Percentiles rank a stretch among this genome's conserved stretches.
phyloP scores from a whole-genome alignment of 1,140 invertebrate genomes.

The Lasioglossum baleicum region DNA sequence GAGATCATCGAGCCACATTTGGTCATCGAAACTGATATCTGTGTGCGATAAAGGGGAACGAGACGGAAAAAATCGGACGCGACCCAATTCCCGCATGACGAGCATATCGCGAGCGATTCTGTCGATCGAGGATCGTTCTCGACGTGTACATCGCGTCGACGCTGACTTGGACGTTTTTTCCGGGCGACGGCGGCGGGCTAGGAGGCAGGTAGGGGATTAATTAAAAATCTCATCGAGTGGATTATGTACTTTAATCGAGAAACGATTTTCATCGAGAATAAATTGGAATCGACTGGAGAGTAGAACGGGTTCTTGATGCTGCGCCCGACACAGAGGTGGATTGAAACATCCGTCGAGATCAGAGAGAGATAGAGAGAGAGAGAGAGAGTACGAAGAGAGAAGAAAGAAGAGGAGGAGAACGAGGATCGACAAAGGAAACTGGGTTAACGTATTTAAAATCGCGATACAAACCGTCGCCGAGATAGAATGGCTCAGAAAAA shows the following conservation, averaged over 20 bases:
- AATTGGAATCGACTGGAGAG: conserved; percentile 28
- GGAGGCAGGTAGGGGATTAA: conserved; percentile 12
- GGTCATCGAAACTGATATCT: conserved; percentile 20
- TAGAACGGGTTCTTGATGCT: not conserved
- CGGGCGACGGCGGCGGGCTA: no score
- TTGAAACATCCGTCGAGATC: conserved; percentile 21
- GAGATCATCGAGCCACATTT: no score
- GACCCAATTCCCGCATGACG: conserved; percentile 22
- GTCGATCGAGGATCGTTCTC: not conserved
- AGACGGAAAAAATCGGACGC: conserved; percentile 30
- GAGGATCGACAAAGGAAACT: conserved; percentile 15
- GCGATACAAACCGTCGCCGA: conserved; percentile 23
- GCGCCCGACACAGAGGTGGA: conserved; percentile 11
- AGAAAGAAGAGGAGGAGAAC: not conserved
- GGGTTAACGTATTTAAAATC: conserved; percentile 48
- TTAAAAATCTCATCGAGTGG: conserved; percentile 43
- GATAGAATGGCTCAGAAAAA: conserved; percentile 11
- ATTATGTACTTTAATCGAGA: conserved; percentile 28
- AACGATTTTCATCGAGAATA: conserved; percentile 36
- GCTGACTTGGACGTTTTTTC: no score
- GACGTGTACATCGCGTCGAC: not conserved
- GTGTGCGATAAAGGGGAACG: conserved; percentile 28
- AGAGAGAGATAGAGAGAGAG: not conserved
- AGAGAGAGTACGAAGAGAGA: not conserved
- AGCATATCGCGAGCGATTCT: not conserved